phyloP scores from a whole-genome alignment of 1,140 invertebrate genomes.

The Rhyzopertha dominica region DNA sequence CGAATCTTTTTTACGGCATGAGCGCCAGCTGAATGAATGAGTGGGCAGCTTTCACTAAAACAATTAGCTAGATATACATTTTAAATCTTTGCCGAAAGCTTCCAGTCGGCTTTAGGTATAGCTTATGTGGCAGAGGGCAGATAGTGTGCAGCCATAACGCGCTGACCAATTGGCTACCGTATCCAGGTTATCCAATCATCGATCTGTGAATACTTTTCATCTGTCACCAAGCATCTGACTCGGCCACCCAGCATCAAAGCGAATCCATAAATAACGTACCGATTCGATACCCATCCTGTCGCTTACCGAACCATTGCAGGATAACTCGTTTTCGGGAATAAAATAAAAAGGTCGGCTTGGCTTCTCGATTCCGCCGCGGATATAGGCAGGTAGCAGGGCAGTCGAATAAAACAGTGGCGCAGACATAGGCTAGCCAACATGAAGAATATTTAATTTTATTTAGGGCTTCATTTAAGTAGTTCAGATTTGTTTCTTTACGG shows the following conservation, averaged over 20 bases:
- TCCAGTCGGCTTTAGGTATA: no score
- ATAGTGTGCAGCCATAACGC: constrained; percentile 15
- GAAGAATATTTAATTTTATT: no score
- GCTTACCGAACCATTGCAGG: constrained; percentile 11
- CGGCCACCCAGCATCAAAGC: constrained; percentile 39
- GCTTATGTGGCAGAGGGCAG: no score
- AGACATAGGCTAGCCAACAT: no score
- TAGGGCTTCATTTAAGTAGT: no score
- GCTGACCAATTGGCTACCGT: constrained; percentile 39
- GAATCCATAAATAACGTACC: constrained; percentile 36
- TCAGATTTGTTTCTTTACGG: no score
- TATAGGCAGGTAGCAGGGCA: constrained; percentile 5
- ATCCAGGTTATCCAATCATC: constrained; percentile 40
- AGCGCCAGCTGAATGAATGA: no score
- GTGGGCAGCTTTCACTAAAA: no score
- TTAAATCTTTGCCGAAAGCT: no score
- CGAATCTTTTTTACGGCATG: no score
- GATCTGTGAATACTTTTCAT: constrained; percentile 43
- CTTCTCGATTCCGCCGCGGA: constrained; percentile 13
- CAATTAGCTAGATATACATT: no score
- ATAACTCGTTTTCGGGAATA: constrained; percentile 21
- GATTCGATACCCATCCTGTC: constrained; percentile 28
- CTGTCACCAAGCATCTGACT: constrained; percentile 33
- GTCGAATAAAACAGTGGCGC: no score
- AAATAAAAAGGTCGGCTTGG: constrained; percentile 22